These are phyloP conservation scores for Petaurus breviceps DNA, from an alignment of 2,113 vertebrate genomes.

Conservation along the genomic window DNA sequence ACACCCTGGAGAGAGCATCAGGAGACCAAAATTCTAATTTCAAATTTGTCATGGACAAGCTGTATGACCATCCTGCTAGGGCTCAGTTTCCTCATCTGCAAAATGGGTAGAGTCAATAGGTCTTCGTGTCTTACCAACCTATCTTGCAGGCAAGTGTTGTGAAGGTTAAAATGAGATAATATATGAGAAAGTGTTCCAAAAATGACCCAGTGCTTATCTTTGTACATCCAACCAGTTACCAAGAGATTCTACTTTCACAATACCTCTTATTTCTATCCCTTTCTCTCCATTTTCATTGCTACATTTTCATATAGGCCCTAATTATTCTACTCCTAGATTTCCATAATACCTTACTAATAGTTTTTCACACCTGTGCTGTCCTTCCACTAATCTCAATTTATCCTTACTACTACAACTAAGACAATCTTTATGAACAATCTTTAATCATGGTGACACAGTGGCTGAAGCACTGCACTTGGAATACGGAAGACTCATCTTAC, in stretches of 20 bases:
- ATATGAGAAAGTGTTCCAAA: neutral
- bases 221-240: neutral
- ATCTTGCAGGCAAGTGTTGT: constrained; percentile 10
- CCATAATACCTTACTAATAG: neutral
- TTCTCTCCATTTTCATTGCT: neutral
- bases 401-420: neutral
- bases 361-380: neutral
- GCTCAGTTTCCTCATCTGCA: constrained; percentile 13
- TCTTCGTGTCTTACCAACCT: constrained; percentile 16
- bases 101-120: neutral
- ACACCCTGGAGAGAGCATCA: neutral
- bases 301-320: neutral
- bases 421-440: neutral
- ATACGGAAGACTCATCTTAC: neutral
- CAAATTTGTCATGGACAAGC: neutral
- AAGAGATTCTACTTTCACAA: neutral
- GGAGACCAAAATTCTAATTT: neutral
- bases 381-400: neutral
- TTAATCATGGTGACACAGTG: neutral
- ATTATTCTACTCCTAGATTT: neutral
- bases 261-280: neutral
- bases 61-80: neutral
- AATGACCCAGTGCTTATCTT: neutral
- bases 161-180: constrained; percentile 51
- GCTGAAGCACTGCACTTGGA: neutral